Evolutionary conservation across 2,797 vertebrate genomes (phyloP).

Genomic region (Lepus oiostolus): DNA sequence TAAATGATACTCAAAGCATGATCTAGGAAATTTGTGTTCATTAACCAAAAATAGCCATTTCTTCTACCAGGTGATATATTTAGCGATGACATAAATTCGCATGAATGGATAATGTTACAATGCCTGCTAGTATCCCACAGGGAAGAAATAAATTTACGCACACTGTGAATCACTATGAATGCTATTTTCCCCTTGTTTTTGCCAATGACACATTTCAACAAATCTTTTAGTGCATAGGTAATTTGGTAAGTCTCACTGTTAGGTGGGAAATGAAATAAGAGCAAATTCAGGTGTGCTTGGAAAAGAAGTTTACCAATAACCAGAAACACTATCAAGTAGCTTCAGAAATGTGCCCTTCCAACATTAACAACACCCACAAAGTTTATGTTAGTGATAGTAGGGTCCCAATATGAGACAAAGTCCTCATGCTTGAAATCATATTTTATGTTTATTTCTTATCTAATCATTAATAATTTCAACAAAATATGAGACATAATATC

Average conservation of each 20-base stretch:
- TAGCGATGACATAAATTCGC: background rate
- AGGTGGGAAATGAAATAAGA: background rate
- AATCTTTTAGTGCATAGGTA: background rate
- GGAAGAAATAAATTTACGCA: background rate
- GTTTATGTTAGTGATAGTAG: background rate
- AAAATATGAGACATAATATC: background rate
- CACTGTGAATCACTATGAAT: background rate
- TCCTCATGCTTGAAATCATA: background rate
- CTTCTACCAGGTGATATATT: background rate
- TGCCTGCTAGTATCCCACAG: background rate
- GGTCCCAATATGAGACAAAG: background rate
- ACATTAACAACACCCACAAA: background rate
- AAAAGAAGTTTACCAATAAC: background rate
- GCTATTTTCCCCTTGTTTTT: conserved; percentile 11
- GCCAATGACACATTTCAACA: background rate
- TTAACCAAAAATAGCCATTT: background rate
- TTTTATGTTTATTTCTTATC: background rate
- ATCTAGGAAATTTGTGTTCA: background rate
- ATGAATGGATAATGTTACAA: background rate
- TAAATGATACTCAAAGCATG: background rate
- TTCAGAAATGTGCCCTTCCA: background rate
- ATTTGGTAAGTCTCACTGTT: background rate
- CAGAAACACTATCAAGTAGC: background rate
- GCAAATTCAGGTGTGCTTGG: conserved; percentile 9
- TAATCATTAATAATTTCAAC: background rate